Evolutionary conservation across 2,888 invertebrate genomes (phyloP).

Genomic region (Bruchidius siliquastri): DNA sequence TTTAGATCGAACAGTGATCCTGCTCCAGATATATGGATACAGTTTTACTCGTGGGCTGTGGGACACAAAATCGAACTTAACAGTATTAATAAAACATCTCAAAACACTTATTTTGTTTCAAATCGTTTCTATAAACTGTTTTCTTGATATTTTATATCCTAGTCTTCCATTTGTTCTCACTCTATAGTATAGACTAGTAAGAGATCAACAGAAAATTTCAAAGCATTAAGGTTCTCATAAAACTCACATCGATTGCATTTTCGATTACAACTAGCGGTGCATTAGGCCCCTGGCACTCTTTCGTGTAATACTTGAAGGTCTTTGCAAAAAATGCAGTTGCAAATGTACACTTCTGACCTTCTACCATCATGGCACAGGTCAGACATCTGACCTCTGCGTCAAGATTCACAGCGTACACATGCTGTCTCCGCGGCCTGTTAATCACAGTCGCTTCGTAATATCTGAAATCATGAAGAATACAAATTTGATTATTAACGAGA

Average conservation of each 20-base stretch:
- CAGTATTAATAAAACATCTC: too few relatives aligned
- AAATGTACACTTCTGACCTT: constrained; percentile 54
- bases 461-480: constrained; percentile 46
- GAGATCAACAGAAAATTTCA: too few relatives aligned
- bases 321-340: constrained; percentile 58
- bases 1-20: too few relatives aligned
- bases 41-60: too few relatives aligned
- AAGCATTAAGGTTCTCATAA: not conserved
- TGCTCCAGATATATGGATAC: too few relatives aligned
- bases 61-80: too few relatives aligned
- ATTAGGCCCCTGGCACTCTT: constrained; percentile 64
- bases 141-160: too few relatives aligned
- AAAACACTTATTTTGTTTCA: too few relatives aligned
- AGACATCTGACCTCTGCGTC: constrained; percentile 53
- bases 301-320: constrained; percentile 59
- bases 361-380: constrained; percentile 60
- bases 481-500: constrained; percentile 1
- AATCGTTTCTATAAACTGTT: too few relatives aligned
- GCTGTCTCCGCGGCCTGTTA: constrained; percentile 63
- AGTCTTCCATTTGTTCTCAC: too few relatives aligned
- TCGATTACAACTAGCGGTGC: constrained; percentile 57
- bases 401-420: constrained; percentile 53
- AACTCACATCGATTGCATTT: constrained; percentile 37
- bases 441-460: constrained; percentile 67
- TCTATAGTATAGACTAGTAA: too few relatives aligned